Evolutionary conservation across 35 echinoderm and acorn worm genomes (phyloP), one percentile per base, ranked within the genome.

Genomic region (Stichopus chloronotus): DNA sequence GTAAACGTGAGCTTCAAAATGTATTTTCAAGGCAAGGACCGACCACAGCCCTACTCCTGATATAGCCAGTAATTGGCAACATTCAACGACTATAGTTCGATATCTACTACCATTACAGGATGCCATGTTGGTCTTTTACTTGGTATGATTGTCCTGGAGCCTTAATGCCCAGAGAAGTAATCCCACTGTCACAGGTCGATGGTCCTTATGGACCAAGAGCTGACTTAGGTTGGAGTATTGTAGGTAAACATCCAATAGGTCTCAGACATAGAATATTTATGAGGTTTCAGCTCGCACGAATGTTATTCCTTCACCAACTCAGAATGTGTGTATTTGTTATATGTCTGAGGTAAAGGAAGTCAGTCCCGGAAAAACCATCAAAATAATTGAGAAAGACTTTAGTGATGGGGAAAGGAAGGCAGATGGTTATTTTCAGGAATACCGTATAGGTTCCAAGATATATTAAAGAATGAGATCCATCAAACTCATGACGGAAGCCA

Each of bases 71-170:
- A 84, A 83, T 7, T 94, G 90, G 88, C 90, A 93, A 5, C 93
- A 96, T 77, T 56, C 94, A 59, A 53, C 72, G 8, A 13, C 54
- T 7, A 94, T 96, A 14, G 85, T 72, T 23, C 6, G 74, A 8
- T 7, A 88, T 19, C 54, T 96, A 14, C 57, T 79, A 21, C 90
- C 72, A 6, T 20, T 92, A 52, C 59, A 76, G 65, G 91, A 92
- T 96, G 95, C 76, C 85, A 96, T 20, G 83, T 96, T 55, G 93
- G 93, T 13, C 24, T 96, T 92, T 90, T 96, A 96, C 94, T 76
- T 93, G 93, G 14, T 96, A 96, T 86, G 92, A 96, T 63, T 96
- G 95, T 57, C 55, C 95, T 81, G 95, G 71, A n/a, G n/a, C n/a
- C n/a, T n/a, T n/a, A n/a, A n/a, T n/a, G n/a, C n/a, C n/a, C n/a